These are phyloP conservation scores for Smittia sp. DNA, from an alignment of 2,888 invertebrate genomes.

Conservation along the genomic window DNA sequence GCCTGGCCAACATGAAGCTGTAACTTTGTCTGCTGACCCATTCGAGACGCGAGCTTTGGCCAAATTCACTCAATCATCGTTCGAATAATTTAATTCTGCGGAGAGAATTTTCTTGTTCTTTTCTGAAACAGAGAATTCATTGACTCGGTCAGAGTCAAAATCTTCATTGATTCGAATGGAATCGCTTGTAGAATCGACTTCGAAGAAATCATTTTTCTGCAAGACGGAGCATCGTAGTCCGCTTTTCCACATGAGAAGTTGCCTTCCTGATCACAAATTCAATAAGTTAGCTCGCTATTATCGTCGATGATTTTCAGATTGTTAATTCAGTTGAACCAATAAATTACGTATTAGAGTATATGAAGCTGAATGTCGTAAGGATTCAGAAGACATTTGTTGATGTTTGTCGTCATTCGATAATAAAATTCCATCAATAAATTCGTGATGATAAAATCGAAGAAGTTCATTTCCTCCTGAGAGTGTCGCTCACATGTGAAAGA, in stretches of 20 bases:
- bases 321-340: constrained; percentile 8
- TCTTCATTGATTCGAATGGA: no score
- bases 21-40: no score
- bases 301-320: background rate
- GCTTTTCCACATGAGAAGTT: no score
- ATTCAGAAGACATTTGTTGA: background rate
- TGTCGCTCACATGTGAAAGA: no score
- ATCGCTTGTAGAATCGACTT: no score
- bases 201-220: no score
- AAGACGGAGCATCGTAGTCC: no score
- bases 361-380: background rate
- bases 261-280: background rate
- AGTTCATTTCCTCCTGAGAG: no score
- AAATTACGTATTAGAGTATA: background rate
- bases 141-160: no score
- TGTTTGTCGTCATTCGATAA: background rate
- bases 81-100: background rate
- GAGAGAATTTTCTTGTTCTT: no score
- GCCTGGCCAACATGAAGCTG: background rate
- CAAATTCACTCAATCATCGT: background rate
- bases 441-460: background rate
- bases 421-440: background rate
- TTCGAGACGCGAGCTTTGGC: no score
- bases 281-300: background rate
- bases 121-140: no score